Percentiles rank a stretch among this genome's conserved stretches.
phyloP scores from a whole-genome alignment of 2,113 vertebrate genomes.

The Scopus umbretta region DNA sequence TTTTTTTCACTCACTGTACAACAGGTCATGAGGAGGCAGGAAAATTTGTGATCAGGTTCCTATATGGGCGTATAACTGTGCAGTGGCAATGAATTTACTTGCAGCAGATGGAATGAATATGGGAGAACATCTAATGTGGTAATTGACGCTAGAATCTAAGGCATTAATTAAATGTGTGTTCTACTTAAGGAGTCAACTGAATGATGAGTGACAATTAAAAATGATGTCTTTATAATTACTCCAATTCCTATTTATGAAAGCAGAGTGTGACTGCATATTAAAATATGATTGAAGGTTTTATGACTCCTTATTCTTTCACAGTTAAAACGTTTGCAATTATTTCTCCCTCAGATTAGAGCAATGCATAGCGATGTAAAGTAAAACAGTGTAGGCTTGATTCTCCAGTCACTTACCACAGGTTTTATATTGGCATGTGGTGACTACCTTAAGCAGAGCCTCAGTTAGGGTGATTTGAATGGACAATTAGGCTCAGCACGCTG shows the following conservation, averaged over 20 bases:
- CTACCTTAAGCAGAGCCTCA: conserved; percentile 28
- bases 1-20: not conserved
- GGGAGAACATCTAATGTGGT: conserved; percentile 42
- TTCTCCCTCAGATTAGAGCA: conserved; percentile 49
- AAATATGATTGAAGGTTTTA: conserved; percentile 65
- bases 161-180: conserved; percentile 63
- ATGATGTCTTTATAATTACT: conserved; percentile 62
- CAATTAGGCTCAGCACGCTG: conserved; percentile 35
- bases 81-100: conserved; percentile 48
- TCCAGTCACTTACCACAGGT: conserved; percentile 18
- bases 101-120: conserved; percentile 55
- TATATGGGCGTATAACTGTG: not conserved
- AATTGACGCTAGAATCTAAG: conserved; percentile 45
- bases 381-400: conserved; percentile 57
- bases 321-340: conserved; percentile 62
- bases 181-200: conserved; percentile 40
- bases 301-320: conserved; percentile 52
- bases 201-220: conserved; percentile 62
- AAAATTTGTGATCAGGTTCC: conserved; percentile 9
- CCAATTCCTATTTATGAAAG: conserved; percentile 56
- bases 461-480: conserved; percentile 9
- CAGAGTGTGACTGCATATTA: conserved; percentile 54
- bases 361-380: conserved; percentile 31
- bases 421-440: conserved; percentile 46
- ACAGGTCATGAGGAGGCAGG: not conserved